Percentiles rank a stretch among this genome's conserved stretches.
These are phyloP conservation scores for Spodoptera picta DNA, from an alignment of 2,888 invertebrate genomes.

Conservation along the genomic window DNA sequence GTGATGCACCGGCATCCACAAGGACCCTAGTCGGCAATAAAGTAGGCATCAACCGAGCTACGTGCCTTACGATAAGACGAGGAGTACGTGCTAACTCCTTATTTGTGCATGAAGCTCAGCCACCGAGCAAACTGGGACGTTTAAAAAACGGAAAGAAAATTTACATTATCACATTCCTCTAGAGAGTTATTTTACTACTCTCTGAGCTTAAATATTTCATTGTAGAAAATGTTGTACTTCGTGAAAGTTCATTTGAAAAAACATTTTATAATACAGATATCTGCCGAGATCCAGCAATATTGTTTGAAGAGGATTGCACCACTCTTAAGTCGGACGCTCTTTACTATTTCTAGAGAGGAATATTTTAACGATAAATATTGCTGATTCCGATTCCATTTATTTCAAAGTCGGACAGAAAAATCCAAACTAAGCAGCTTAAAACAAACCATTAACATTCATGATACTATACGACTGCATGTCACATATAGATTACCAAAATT, in stretches of 20 bases:
- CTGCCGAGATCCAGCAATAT: conserved; percentile 30
- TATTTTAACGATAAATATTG: conserved; percentile 6
- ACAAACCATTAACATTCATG: not conserved
- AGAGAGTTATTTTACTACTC: conserved; percentile 64
- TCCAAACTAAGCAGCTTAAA: not conserved
- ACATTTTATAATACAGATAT: conserved; percentile 34
- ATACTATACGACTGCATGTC: too few relatives aligned
- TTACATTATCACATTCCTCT: conserved; percentile 72
- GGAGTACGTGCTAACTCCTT: conserved; percentile 73
- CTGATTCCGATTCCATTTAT: conserved; percentile 9
- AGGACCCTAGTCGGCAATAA: conserved; percentile 75
- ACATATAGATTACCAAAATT: too few relatives aligned
- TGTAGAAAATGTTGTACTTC: conserved; percentile 44
- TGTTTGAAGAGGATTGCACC: conserved; percentile 38
- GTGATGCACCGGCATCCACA: conserved; percentile 65
- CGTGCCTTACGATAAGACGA: conserved; percentile 76
- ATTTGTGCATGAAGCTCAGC: conserved; percentile 65
- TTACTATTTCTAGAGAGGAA: conserved; percentile 15
- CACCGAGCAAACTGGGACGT: conserved; percentile 65
- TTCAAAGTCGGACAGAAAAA: not conserved
- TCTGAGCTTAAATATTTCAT: conserved; percentile 58
- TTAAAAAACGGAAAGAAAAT: conserved; percentile 68
- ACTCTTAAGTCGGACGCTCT: conserved; percentile 16
- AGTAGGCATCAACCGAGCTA: conserved; percentile 78
- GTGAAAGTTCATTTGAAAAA: conserved; percentile 45